A percentile compares a stretch with the other conserved stretches of the same genome.
phyloP scores from a whole-genome alignment of 1,140 invertebrate genomes.

The Onthophagus taurus region DNA sequence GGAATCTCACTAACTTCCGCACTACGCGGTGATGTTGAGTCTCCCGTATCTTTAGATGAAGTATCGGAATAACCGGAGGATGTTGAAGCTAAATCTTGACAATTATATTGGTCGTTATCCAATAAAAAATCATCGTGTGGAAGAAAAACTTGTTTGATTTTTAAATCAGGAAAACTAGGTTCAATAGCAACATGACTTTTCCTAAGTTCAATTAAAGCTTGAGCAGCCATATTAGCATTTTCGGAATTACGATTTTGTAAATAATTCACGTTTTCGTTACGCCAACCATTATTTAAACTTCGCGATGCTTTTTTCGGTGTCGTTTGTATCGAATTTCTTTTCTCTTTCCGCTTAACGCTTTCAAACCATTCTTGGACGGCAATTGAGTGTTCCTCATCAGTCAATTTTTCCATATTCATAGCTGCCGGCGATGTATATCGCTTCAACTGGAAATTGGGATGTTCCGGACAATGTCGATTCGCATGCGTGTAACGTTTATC shows the following conservation, averaged over 20 bases:
- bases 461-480: conserved; percentile 63
- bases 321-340: not conserved
- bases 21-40: no score
- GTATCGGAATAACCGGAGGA: no score
- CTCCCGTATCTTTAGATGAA: no score
- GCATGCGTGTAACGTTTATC: conserved; percentile 70
- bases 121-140: no score
- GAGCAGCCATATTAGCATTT: conserved; percentile 6
- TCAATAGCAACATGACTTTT: no score
- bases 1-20: conserved; percentile 40
- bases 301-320: conserved; percentile 8
- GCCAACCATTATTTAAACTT: conserved; percentile 7
- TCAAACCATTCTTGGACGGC: conserved; percentile 36
- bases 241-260: not conserved
- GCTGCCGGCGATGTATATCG: conserved; percentile 35
- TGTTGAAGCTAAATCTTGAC: no score
- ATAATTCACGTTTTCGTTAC: not conserved
- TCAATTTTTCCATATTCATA: conserved; percentile 32
- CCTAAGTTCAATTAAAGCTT: conserved; percentile 7
- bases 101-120: no score
- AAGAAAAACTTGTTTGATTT: no score
- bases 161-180: no score
- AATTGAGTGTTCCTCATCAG: conserved; percentile 32
- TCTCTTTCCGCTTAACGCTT: conserved; percentile 40
- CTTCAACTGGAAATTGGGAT: conserved; percentile 49